Base-by-base conservation (phyloP, 2,113 vertebrate species). In the Microtus ochrogaster region DNA sequence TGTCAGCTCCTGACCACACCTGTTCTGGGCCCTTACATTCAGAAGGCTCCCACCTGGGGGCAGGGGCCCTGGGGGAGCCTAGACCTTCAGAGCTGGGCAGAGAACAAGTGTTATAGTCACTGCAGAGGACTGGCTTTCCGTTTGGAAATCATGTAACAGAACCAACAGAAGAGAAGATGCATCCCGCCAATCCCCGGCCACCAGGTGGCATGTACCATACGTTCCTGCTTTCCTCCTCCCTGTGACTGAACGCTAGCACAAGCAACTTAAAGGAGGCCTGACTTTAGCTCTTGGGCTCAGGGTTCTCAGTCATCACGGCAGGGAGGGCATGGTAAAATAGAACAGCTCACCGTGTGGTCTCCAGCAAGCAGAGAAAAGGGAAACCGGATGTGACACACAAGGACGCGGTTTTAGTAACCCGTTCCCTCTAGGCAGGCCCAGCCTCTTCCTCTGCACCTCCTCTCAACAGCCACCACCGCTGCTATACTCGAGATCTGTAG, bases 141-240 rank as follows among this genome's bases (percentile, higher is more conserved):
- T 24, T 21, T 28, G 61, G 11, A 8, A 22, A 21, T 78, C 63
- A 11, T 13, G 3, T 77, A 77, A 22, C 61, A 24, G 41, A 21
- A 36, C 5, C 16, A 30, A 22, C 47, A 77, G 19, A 49, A 4
- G 22, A 21, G 33, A 21, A 76, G 49, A 14, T 26, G 55, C 39
- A 19, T 5, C 12, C 52, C 36, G 8, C 8, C 5, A 30, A 12
- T 3, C 7, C 9, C 28, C 2, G 21, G 4, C 47, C 4, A 66
- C 55, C 3, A 66, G 4, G 1, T 6, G 10, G 19, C 65, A 39
- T 2, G 0, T 4, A 30, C 78, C 3, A 24, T 1, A 30, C 2
- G 8, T 88, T 89, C 11, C 17, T 89, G 41, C n/a, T 30, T 39
- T 44, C 11, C 70, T 30, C 85, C 44, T 52, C 36, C 16, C 17